These are phyloP conservation scores for Morphnarchus princeps DNA, from an alignment of 2,113 vertebrate genomes.

Conservation along the genomic window DNA sequence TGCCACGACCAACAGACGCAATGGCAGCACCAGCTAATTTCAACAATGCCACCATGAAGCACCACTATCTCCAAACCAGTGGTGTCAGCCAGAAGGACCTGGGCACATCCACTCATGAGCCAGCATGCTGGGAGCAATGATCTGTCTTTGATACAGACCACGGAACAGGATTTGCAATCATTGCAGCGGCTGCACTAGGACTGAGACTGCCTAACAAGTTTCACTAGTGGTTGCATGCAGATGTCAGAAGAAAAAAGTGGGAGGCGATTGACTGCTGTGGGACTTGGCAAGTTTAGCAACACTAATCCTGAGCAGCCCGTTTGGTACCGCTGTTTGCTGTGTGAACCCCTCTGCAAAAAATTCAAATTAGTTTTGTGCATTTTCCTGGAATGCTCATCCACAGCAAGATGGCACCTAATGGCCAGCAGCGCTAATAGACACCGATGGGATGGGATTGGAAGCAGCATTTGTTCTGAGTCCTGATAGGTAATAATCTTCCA, in stretches of 20 bases:
- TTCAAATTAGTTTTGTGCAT: neutral
- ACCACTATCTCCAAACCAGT: neutral
- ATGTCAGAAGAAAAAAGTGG: neutral
- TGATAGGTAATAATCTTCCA: neutral
- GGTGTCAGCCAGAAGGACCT: neutral
- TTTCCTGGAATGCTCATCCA: neutral
- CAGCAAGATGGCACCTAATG: rapidly evolving
- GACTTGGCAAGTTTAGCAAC: neutral
- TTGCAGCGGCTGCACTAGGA: rapidly evolving
- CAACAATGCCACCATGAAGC: rapidly evolving
- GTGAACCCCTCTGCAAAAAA: neutral
- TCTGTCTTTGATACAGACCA: neutral
- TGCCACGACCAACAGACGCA: neutral
- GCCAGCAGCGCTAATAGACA: neutral
- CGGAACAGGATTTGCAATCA: rapidly evolving
- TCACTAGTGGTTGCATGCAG: neutral
- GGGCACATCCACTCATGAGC: rapidly evolving
- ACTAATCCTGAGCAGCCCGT: neutral
- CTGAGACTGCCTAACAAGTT: neutral
- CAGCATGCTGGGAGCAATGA: rapidly evolving
- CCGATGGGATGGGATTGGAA: neutral
- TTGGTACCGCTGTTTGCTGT: neutral
- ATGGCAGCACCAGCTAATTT: rapidly evolving
- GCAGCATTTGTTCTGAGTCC: neutral
- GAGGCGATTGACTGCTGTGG: neutral